These are phyloP conservation scores for Arenaria interpres DNA, from an alignment of 2,113 vertebrate species.

Conservation along the genomic window DNA sequence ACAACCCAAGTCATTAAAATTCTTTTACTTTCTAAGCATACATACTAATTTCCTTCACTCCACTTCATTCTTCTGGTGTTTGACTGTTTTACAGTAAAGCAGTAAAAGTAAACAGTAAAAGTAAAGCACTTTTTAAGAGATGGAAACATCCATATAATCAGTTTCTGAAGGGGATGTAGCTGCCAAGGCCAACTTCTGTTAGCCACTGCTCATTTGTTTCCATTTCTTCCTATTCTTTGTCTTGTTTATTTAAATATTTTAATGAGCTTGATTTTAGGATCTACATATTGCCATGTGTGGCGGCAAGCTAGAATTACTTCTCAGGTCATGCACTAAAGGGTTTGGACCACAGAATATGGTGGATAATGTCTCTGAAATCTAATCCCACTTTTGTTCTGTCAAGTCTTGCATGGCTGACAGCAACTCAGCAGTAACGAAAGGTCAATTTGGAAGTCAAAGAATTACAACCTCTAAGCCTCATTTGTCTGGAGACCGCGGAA, in stretches of 20 bases:
- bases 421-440: constrained; percentile 58
- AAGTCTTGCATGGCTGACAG: constrained; percentile 56
- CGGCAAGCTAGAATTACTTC: constrained; percentile 3
- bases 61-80: not conserved
- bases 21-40: not conserved
- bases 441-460: constrained; percentile 51
- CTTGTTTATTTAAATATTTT: constrained; percentile 34
- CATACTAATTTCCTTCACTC: not conserved
- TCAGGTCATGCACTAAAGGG: not conserved
- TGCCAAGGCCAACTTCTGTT: not conserved
- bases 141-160: not conserved
- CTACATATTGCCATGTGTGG: not conserved
- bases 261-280: constrained; percentile 12
- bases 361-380: constrained; percentile 47
- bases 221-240: not conserved
- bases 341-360: not conserved
- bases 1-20: not conserved
- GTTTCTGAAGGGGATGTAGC: not conserved
- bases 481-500: not conserved
- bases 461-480: not conserved
- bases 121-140: not conserved
- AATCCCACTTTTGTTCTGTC: constrained; percentile 39
- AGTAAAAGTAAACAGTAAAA: too few species aligned
- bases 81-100: not conserved
- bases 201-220: not conserved